Evolutionary conservation across 1,140 invertebrate species (phyloP).

Genomic region (Lucilia cuprina): DNA sequence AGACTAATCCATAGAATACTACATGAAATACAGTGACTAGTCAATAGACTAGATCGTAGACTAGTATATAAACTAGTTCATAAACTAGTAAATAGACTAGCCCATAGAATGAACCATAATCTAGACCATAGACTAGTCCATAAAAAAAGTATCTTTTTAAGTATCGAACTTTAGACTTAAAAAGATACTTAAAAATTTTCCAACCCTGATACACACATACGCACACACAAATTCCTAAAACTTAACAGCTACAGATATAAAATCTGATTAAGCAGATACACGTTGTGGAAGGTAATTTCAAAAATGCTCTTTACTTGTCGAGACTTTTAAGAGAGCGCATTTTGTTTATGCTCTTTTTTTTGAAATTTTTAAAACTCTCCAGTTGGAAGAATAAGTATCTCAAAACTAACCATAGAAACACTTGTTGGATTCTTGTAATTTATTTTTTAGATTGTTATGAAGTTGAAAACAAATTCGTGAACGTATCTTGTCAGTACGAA

Average conservation of each 20-base stretch:
- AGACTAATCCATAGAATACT: no score
- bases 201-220: no score
- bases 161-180: no score
- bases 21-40: no score
- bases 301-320: background rate
- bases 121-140: no score
- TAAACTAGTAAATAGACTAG: no score
- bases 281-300: background rate
- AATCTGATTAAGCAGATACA: background rate
- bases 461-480: background rate
- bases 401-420: background rate
- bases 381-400: background rate
- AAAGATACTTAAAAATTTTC: no score
- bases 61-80: no score
- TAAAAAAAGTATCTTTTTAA: no score
- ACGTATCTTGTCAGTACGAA: conserved; percentile 31
- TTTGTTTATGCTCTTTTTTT: background rate
- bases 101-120: no score
- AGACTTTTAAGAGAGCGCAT: background rate
- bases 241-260: background rate
- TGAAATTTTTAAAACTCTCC: background rate
- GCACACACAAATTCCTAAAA: background rate
- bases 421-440: conserved; percentile 14
- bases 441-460: background rate
- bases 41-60: no score